Evolutionary conservation across 2,113 vertebrate genomes (phyloP), one percentile per base, ranked within the genome.

Genomic region (Notiomystis cincta): DNA sequence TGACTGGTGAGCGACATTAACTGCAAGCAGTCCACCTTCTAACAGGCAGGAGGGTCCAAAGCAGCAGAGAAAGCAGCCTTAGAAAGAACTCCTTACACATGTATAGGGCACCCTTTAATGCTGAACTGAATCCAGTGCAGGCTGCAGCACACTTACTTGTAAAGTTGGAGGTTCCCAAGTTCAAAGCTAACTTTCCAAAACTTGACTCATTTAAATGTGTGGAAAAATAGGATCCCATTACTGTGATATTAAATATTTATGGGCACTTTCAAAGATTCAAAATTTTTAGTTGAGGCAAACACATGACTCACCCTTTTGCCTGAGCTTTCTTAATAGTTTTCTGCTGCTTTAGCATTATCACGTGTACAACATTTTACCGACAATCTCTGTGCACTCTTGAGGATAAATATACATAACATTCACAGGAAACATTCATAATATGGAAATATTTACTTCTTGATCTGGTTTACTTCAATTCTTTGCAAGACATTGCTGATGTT

Each of bases 241-340:
- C 48, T 57, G 33, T 86, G 44, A 28, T 84, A 89, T 95, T 90
- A 94, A 88, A 87, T 84, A 95, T 91, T 96, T 47, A 96, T 82
- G 45, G 37, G 2, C 17, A 79, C 33, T 73, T 91, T 89, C 70
- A 92, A 87, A 95, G 73, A 81, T 33, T 22, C 44, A 79, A 53
- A 88, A 58, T 66, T 96, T 92, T 89, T 31, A 88, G 45, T 84
- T 12, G 8, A 64, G 80, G 23, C 0, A 5, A 87, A 77, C 35
- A 65, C 28, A 67, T 60, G 57, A 92, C 42, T 87, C 77, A 88
- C 19, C 5, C 9, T 45, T 79, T 80, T 90, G n/a, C 48, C 25
- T 64, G 33, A 91, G 19, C 8, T 45, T 20, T 78, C 57, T 79
- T 60, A 60, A 70, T 51, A 44, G 66, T 92, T 89, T 83, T 88